Percentiles rank a stretch among this genome's conserved stretches.
These are phyloP conservation scores for Machaerirhynchus nigripectus DNA, from an alignment of 2,113 vertebrate species.

Conservation along the genomic window DNA sequence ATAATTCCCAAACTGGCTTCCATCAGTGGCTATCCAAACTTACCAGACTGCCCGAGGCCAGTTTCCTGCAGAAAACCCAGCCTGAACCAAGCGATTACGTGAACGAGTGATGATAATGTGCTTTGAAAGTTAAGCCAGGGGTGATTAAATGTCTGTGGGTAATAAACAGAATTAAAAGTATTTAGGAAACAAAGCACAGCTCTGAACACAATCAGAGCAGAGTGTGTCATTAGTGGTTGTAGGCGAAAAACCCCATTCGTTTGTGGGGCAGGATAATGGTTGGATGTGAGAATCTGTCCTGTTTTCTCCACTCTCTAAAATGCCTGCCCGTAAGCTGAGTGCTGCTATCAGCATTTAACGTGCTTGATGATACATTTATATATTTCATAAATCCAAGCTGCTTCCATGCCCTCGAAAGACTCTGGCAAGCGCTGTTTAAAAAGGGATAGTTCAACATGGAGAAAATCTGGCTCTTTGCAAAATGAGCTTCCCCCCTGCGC, in stretches of 20 bases:
- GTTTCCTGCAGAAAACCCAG: conserved; percentile 55
- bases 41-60: not conserved
- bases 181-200: conserved; percentile 32
- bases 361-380: not conserved
- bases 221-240: not conserved
- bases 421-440: not conserved
- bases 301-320: not conserved
- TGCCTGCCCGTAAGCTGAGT: not conserved
- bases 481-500: not conserved
- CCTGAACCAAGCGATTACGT: conserved; percentile 30
- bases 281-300: not conserved
- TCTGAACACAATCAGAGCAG: not conserved
- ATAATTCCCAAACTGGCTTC: conserved; percentile 41
- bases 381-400: not conserved
- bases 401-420: not conserved
- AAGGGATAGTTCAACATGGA: not conserved
- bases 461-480: not conserved
- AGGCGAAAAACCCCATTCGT: not conserved
- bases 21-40: not conserved
- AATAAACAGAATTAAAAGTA: conserved; percentile 54
- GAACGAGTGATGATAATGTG: conserved; percentile 41
- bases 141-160: conserved; percentile 52
- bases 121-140: conserved; percentile 66
- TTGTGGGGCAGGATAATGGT: conserved; percentile 1
- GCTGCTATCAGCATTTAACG: not conserved